Evolutionary conservation across 2,113 vertebrate species (phyloP), one percentile per base, ranked within the genome.

Genomic region (Python bivittatus): DNA sequence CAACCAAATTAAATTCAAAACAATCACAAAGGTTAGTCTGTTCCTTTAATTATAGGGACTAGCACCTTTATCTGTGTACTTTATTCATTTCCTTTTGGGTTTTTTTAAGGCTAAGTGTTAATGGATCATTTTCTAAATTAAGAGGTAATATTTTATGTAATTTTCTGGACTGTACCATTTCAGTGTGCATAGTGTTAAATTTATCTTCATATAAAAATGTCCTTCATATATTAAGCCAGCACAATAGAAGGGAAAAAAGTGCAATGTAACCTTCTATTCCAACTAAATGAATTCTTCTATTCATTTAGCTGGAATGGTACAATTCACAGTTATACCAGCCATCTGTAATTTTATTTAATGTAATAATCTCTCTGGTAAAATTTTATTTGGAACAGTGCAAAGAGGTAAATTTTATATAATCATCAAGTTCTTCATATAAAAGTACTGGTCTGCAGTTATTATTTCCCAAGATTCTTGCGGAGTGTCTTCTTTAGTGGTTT

Each of bases 1-100:
- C n/a, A 89, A 88, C 20, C 29, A 85, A 88, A 61, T 84, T 84
- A 58, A 92, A 89, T 89, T 52, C 22, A 23, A 83, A 88, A 48
- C 52, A 92, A 64, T 89, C 42, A 61, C 57, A 52, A 13, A 84
- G n/a, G 20, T n/a, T 27, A 64, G 57, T 38, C 44, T 86, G 10
- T 33, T 61, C 20, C 91, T 89, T 84, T 89, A 88, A 84, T 29
- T 44, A 83, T 33, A 33, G 57, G 42, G 72, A 89, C 54, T 53
- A 89, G 11, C 42, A 33, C 42, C 23, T 89, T 89, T 88, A 84
- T 33, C 56, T 84, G 3, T 84, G 38, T 5, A 61, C 29, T 84
- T 88, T 72, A 58, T 23, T 79, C 27, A 64, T 23, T 52, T 92
- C 29, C 42, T 89, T 89, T 61, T 15, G 29, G 11, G 2, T 9